Base-by-base conservation (phyloP, 2,113 vertebrate genomes). In the Anser cygnoides region DNA sequence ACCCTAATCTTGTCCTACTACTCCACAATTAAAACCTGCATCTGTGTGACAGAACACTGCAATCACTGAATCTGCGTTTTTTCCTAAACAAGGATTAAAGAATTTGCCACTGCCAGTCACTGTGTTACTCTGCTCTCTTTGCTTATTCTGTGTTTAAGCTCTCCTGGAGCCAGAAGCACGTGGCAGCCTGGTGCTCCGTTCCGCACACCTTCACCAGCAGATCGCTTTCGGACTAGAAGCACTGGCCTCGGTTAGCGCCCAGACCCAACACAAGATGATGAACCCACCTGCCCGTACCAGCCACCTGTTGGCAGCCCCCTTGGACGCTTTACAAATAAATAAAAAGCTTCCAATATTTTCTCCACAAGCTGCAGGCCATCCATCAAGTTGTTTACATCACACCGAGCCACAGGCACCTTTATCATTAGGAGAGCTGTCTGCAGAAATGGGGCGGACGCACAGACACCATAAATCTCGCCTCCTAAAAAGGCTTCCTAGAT, bases 321-420 rank as follows among this genome's bases (percentile, higher is more conserved):
- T 74, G 54, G 77, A 93, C 92, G 86, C 96, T 88, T 84, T 59
- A 74, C 85, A 84, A 83, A 95, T 3, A 87, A 72, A 95, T 79
- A 93, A 93, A 96, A 96, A 92, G 63, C 94, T 86, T 90, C 95
- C 95, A 95, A 46, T 93, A 79, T 96, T 91, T 96, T 54, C 84
- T 82, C 44, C 77, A 41, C 84, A 73, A 95, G 91, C 85, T 55
- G 78, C 66, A 86, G 70, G 54, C 87, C 94, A 97, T 96, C 89
- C 96, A 95, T 97, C 97, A 96, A 83, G 91, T 91, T 96, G 95
- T 95, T 96, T 97, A 96, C 92, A 96, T 92, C 96, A 93, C 87
- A 46, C 80, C 6, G 44, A 87, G 96, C 96, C 91, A 70, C 82
- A 75, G 67, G 95, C 87, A 87, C 90, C 95, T 95, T 96, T 95